Evolutionary conservation across 1,140 invertebrate species (phyloP).

Genomic region (Liolophura sinensis): DNA sequence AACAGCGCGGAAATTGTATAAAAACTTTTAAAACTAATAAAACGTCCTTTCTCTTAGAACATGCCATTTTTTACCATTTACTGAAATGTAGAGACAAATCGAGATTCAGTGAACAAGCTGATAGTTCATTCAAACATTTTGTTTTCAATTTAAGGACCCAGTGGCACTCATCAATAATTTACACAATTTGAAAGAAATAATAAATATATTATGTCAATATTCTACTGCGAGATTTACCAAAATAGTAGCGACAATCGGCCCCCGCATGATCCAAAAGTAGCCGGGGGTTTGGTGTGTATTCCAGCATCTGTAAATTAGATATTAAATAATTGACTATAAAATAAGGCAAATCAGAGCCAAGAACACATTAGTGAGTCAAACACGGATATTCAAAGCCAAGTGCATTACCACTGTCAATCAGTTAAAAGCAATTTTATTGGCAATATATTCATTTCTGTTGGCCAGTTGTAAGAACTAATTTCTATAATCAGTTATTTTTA

Average conservation of each 20-base stretch:
- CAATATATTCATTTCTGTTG: background rate
- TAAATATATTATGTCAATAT: background rate
- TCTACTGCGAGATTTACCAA: constrained; percentile 61
- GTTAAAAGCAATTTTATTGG: background rate
- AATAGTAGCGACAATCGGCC: constrained; percentile 70
- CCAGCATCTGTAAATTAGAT: constrained; percentile 66
- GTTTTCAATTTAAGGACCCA: background rate
- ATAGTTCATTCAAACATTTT: too few species aligned
- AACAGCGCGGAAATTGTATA: too few species aligned
- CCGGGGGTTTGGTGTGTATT: constrained; percentile 62
- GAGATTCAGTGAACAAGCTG: too few species aligned
- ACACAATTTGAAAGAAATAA: background rate
- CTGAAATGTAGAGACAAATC: too few species aligned
- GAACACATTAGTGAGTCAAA: background rate
- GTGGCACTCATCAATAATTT: background rate
- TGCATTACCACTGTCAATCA: background rate
- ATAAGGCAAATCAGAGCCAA: background rate
- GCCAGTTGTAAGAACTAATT: too few species aligned
- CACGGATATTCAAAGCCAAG: background rate
- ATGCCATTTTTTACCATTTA: too few species aligned
- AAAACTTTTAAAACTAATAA: too few species aligned
- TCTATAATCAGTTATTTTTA: too few species aligned
- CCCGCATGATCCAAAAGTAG: constrained; percentile 68
- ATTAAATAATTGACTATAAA: background rate
- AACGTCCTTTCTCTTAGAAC: too few species aligned